Conservation (phyloP, 2,888 invertebrate genomes). For the Carpatolechia fugitivella region DNA sequence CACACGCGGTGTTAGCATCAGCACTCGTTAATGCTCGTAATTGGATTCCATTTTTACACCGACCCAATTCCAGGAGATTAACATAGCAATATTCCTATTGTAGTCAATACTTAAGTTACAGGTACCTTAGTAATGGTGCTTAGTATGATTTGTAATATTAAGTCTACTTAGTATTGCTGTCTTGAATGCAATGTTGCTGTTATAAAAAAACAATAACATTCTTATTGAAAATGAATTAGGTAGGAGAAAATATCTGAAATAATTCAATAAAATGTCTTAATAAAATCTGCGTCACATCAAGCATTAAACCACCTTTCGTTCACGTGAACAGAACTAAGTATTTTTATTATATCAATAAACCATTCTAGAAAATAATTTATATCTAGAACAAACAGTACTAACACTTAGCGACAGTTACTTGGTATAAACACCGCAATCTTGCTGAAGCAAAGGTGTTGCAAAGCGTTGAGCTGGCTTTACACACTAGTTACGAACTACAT, state of each 20-base stretch:
- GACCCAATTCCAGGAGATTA: conserved; percentile 31
- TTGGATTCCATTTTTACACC: conserved; percentile 32
- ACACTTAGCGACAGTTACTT: conserved; percentile 4
- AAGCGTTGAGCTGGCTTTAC: not conserved
- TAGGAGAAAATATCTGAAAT: too few species aligned
- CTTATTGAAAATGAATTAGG: too few species aligned
- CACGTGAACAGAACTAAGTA: not conserved
- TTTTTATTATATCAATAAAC: not conserved
- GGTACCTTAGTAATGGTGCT: conserved; percentile 27
- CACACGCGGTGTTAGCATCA: not conserved
- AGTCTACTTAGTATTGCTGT: too few species aligned
- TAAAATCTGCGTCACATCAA: not conserved
- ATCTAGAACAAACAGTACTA: conserved; percentile 1
- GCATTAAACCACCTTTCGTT: too few species aligned
- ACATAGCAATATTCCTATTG: conserved; percentile 15
- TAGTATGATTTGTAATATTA: not conserved
- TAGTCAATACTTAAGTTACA: conserved; percentile 13
- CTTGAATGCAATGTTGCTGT: too few species aligned
- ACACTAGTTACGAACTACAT: not conserved
- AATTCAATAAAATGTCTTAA: too few species aligned
- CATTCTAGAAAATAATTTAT: too few species aligned
- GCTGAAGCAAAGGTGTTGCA: not conserved
- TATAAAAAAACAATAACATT: too few species aligned
- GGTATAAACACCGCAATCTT: not conserved
- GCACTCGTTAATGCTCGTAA: conserved; percentile 11